A percentile compares a stretch with the other conserved stretches of the same genome.
phyloP scores from a whole-genome alignment of 2,797 vertebrate species.

The Pseudopleuronectes americanus region DNA sequence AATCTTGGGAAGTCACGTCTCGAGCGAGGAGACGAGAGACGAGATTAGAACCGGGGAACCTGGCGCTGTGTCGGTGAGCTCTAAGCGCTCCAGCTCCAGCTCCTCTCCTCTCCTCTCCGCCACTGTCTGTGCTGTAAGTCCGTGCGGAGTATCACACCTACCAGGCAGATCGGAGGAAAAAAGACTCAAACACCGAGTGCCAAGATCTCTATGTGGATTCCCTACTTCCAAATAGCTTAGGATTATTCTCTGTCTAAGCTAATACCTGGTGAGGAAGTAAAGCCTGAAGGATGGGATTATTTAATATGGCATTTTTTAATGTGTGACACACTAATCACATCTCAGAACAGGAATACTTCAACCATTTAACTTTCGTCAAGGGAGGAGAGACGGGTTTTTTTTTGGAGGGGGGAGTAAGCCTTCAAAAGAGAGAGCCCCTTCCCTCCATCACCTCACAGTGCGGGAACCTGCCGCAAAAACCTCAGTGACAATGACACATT shows the following conservation, averaged over 20 bases:
- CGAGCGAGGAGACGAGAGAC: slow-evolving; percentile 45
- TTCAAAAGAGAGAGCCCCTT: slow-evolving; percentile 62
- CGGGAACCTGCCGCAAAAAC: slow-evolving; percentile 72
- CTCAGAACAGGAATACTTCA: slow-evolving; percentile 90
- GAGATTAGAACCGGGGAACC: slow-evolving; percentile 77
- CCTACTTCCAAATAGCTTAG: slow-evolving; percentile 92
- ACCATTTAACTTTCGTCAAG: slow-evolving; percentile 85
- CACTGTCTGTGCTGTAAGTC: slow-evolving; percentile 72
- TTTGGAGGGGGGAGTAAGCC: slow-evolving; percentile 61
- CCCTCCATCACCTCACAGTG: slow-evolving; percentile 53
- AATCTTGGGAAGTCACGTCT: slow-evolving; percentile 28
- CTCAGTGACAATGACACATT: slow-evolving; percentile 80
- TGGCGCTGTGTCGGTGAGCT: slow-evolving; percentile 61
- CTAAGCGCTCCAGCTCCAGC: slow-evolving; percentile 58
- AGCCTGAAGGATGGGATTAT: slow-evolving; percentile 99
- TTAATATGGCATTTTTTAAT: slow-evolving; percentile 96
- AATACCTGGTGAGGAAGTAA: slow-evolving; percentile 99
- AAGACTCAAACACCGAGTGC: slow-evolving; percentile 92
- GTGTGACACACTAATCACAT: slow-evolving; percentile 96
- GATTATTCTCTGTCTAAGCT: slow-evolving; percentile 97
- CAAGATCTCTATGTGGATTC: slow-evolving; percentile 96
- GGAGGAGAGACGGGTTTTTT: slow-evolving; percentile 68
- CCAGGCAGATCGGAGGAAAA: slow-evolving; percentile 90
- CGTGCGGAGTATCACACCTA: slow-evolving; percentile 80
- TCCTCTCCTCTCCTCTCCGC: too few relatives aligned